Evolutionary conservation across 2,113 vertebrate species (phyloP), one percentile per base, ranked within the genome.

Genomic region (Cyphomyrus plagiostoma): DNA sequence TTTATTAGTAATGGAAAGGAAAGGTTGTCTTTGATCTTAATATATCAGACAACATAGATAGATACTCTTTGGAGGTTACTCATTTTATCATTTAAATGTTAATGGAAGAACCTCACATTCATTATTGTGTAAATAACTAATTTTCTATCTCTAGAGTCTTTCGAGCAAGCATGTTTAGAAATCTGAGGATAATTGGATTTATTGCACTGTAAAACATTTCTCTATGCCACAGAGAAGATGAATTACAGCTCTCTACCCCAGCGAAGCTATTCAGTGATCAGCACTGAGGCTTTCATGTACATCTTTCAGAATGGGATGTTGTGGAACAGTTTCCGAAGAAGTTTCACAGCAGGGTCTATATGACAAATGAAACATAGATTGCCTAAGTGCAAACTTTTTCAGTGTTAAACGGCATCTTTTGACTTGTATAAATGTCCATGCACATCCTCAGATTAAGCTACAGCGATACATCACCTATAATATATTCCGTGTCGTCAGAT

Each of bases 51-150:
- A 87, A 42, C 84, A 49, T 62, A 56, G 84, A 77, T 77, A 87
- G 58, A 66, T 30, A 85, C 56, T 62, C 53, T 85, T 89, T 70
- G 46, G 53, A 88, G 66, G 86, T 80, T 88, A 66, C 50, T 88
- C 89, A 82, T 90, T 88, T 86, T 88, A 70, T 87, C 86, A 90
- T 82, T 90, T 82, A 87, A 90, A 90, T 90, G 89, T 90, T 90
- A 90, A 90, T 87, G 70, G 89, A 48, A 52, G 62, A 56, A 88
- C 50, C 89, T 53, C 77, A 21, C 86, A 87, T 90, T 80, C 77
- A 80, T 90, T 90, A 90, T 88, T 88, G 62, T 90, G 89, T 48
- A 77, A 90, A 88, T 88, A 90, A 87, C 89, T 88, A 77, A 90
- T 88, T 90, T 90, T 90, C 89, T 90, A 70, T 90, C 62, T 87